A percentile compares a stretch with the other conserved stretches of the same genome.
Evolutionary conservation across 1,140 invertebrate genomes (phyloP).

Genomic region (Drosophila arizonae): DNA sequence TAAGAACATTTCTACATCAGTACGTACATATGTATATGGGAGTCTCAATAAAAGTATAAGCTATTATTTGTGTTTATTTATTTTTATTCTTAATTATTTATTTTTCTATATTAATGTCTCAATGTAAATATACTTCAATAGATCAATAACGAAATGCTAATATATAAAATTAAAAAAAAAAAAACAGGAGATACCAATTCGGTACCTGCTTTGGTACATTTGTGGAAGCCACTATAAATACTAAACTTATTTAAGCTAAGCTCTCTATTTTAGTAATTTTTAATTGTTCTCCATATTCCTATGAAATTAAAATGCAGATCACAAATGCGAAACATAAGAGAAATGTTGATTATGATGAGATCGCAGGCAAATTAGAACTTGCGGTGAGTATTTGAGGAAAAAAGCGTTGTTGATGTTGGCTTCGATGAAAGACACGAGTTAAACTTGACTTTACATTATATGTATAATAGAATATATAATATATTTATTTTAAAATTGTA

Average conservation of each 20-base stretch:
- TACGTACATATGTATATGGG: too few relatives aligned
- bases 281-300: background rate
- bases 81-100: too few relatives aligned
- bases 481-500: conserved; percentile 31
- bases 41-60: too few relatives aligned
- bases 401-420: conserved; percentile 8
- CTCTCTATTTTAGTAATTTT: background rate
- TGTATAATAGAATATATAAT: conserved; percentile 32
- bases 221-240: background rate
- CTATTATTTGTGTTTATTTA: too few relatives aligned
- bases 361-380: conserved; percentile 10
- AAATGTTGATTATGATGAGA: conserved; percentile 2
- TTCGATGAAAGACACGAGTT: conserved; percentile 15
- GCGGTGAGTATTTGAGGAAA: background rate
- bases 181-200: background rate
- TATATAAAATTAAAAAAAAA: too few relatives aligned
- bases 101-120: too few relatives aligned
- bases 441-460: conserved; percentile 9
- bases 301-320: background rate
- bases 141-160: too few relatives aligned
- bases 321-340: background rate
- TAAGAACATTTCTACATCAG: background rate
- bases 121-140: too few relatives aligned
- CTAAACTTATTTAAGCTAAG: background rate
- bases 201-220: background rate